Base-by-base conservation (phyloP, 2,888 invertebrate species). In the Macrostomum cliftonense region DNA sequence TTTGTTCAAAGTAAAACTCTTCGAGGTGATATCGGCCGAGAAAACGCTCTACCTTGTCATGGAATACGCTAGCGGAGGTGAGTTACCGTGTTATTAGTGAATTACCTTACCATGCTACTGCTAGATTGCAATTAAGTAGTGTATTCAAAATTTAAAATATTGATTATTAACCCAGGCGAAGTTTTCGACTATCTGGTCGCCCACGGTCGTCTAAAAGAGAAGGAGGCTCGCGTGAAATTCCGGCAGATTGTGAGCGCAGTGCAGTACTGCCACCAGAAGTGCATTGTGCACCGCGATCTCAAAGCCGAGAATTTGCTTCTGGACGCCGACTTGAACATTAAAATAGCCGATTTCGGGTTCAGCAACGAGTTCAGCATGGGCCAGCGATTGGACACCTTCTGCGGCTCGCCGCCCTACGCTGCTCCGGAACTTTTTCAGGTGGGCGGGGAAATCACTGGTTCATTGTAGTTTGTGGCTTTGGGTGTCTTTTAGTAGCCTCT, bases 281-380 rank as follows among this genome's bases (percentile, higher is more conserved):
- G 89, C 74, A 97, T 99, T 71, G 97, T 99, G 71, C 97, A 99
- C 78, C 83, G 79, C 65, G 78, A 78, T 67, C 71, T 79, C 65
- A 78, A 78, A 82, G 97, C 97, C 70, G 97, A 99, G 76, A 99
- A 99, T 76, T 78, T 99, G 64, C 77, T 99, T 61, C 76, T 99
- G 71, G 97, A 99, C 77, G 86, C 87, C 71, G 97, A 97, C 76
- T 89, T 99, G 87, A 97, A 99, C 74, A 97, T 99, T 64, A 99
- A 99, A 77, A 99, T 99, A 66, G 97, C 97, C 44, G 97, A 99
- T 74, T 95, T 95, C 73, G 95, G 95, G 54, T 95, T 95, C 77
- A 91, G 91, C 63, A 95, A 95, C 75, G 93, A 95, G 77, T 95
- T 93, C 77, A 89, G 87, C 53, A 88, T 88, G 50, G 97, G 97